Conservation (phyloP, 23 tunicate genomes). For the Ciona savignyi region DNA sequence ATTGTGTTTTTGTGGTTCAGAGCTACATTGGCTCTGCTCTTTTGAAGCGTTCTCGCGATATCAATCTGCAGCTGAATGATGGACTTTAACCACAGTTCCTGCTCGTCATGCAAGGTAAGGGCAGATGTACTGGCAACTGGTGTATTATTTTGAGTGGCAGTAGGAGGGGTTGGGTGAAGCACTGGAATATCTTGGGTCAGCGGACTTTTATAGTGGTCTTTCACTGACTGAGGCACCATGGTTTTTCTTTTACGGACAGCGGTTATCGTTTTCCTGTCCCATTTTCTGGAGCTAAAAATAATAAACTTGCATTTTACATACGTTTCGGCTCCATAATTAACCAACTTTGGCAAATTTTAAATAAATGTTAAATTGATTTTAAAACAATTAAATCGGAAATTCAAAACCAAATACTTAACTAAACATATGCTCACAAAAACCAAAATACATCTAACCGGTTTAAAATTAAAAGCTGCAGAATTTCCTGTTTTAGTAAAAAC, state of each 20-base stretch:
- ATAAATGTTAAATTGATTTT: too few species aligned
- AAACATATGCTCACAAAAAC: background rate
- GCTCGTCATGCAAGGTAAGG: constrained; percentile 26
- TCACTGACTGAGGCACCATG: constrained; percentile 63
- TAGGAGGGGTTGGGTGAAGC: background rate
- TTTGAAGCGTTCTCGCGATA: constrained; percentile 29
- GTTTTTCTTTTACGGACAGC: constrained; percentile 11
- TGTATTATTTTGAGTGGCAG: background rate
- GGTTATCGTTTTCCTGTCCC: background rate
- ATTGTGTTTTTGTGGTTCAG: too few species aligned
- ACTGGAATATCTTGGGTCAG: constrained; percentile 37
- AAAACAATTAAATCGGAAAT: background rate
- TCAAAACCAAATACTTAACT: background rate
- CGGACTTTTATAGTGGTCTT: constrained; percentile 67
- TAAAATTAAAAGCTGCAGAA: too few species aligned
- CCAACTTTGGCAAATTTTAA: too few species aligned
- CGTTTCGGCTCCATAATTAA: too few species aligned
- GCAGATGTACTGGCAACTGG: background rate
- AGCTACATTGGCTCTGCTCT: background rate
- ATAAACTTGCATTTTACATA: background rate
- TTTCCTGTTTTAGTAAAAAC: too few species aligned
- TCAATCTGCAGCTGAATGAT: constrained; percentile 52
- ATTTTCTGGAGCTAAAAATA: too few species aligned
- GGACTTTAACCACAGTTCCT: constrained; percentile 47
- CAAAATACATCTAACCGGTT: too few species aligned